Base-by-base conservation (phyloP, 2,888 invertebrate species). In the Calliphora vomitoria region DNA sequence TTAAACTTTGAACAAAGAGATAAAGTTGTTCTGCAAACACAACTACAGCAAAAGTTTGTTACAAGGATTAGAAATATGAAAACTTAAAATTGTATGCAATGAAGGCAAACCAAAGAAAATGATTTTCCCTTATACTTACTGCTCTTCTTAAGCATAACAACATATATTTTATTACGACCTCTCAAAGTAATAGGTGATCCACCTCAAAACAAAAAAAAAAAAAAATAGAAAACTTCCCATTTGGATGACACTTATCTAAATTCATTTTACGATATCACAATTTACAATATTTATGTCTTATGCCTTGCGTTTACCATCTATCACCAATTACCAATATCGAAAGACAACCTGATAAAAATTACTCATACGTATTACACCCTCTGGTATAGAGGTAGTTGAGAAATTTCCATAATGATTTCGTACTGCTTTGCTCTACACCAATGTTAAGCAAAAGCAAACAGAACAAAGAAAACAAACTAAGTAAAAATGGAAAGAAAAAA, bases 231-330 rank as follows among this genome's bases (percentile, higher is more conserved):
- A 35, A 60, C 31, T 13, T 60, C 15, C 15, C 20, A 68, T 25
- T 68, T 47, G 15, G 44, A 47, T 25, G 25, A 68, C 44, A 68
- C 68, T 47, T 47, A 68, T 47, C 47, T 20, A 68, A 68, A 68
- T 47, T 68, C 47, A 68, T 47, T 47, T 13, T 47, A 47, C 44
- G 15, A 8, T 25, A 50, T 15, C 47, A 3, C 68, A 68, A 25
- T 68, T n/a, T 47, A 31, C 15, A 68, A 66, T 66, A 66, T 66
- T 66, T 66, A 66, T 66, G 41, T 44, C 44, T 8, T 66, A 41
- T 20, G 66, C 20, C 66, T 8, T 44, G 13, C 66, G 20, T 41
- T 66, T 41, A 6, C 10, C 11, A 38, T 41, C 41, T 66, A 38
- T 66, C 20, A 20, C 20, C 44, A 20, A 31, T 62, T 62, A 8